Evolutionary conservation across 2,113 vertebrate species (phyloP).

Genomic region (Hypocryptadius cinnamomeus): DNA sequence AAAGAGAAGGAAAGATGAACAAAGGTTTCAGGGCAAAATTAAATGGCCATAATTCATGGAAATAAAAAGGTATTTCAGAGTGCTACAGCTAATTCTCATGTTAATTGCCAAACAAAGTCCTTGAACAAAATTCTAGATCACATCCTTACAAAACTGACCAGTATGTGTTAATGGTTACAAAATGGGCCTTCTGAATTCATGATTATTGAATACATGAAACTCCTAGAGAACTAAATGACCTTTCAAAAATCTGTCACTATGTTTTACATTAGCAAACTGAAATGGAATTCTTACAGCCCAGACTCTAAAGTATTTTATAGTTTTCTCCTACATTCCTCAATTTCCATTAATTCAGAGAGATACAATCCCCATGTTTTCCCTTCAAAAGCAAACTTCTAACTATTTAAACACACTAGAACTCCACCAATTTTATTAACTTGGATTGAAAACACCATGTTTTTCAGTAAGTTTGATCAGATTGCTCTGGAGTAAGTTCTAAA

Average conservation of each 20-base stretch:
- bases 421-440: not conserved
- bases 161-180: not conserved
- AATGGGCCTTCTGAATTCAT: not conserved
- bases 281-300: not conserved
- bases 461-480: not conserved
- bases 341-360: not conserved
- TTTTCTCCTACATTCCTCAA: not conserved
- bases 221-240: not conserved
- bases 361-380: not conserved
- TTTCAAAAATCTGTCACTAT: not conserved
- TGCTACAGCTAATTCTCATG: not conserved
- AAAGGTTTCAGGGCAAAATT: not conserved
- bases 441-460: not conserved
- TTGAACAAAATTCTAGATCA: not conserved
- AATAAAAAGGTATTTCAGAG: not conserved
- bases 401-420: not conserved
- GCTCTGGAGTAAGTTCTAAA: not conserved
- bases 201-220: not conserved
- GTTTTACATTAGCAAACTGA: not conserved
- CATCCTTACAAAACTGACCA: not conserved
- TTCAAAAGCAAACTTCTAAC: not conserved
- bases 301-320: not conserved
- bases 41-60: not conserved
- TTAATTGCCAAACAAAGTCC: not conserved
- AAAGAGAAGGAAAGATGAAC: not conserved